Base-by-base conservation (phyloP, 2,888 invertebrate species). In the Koerneria pararmatus region DNA sequence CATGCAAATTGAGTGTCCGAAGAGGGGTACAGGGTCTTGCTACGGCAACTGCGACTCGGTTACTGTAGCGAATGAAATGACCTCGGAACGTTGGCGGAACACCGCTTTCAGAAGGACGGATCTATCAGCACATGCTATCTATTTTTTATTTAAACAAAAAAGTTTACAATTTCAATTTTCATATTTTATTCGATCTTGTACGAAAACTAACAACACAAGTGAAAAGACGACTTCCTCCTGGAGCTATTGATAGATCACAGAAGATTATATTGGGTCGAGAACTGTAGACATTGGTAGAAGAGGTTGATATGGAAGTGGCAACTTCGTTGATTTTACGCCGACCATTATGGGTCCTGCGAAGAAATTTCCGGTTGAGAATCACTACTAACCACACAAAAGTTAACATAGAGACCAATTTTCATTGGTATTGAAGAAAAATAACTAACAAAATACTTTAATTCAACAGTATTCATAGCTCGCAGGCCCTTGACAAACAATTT, bases 191-290 rank as follows among this genome's bases (percentile, higher is more conserved):
- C n/a, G n/a, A n/a, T n/a, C n/a, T n/a, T n/a, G n/a, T n/a, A n/a
- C n/a, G n/a, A 24, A 56, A 32, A 15, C 35, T 35, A 19, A 62
- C 62, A 27, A 53, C 35, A 37, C 53, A 62, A 5, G 62, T 3
- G 53, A 62, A 62, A n/a, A 37, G 51, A 27, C 37, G 51, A 19
- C 53, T 24, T 34, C 53, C 53, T 8, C 51, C 24, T 8, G 61
- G 62, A 22, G 31, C 35, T 4, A 62, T 24, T 22, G 51, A 35
- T 2, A 62, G 24, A 53, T 62, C 62, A 31, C 62, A 62, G 37
- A 62, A 62, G n/a, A 62, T 51, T 31, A 62, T 53, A 24, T 22
- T n/a, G n/a, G 62, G 62, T 35, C 51, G 51, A n/a, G 62, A 62
- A 6, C 53, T 53, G 53, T 35, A 62, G n/a, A 62, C 62, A 53